These are phyloP conservation scores for Entomobrya multifasciata DNA, from an alignment of 2,888 invertebrate genomes.

Conservation along the genomic window DNA sequence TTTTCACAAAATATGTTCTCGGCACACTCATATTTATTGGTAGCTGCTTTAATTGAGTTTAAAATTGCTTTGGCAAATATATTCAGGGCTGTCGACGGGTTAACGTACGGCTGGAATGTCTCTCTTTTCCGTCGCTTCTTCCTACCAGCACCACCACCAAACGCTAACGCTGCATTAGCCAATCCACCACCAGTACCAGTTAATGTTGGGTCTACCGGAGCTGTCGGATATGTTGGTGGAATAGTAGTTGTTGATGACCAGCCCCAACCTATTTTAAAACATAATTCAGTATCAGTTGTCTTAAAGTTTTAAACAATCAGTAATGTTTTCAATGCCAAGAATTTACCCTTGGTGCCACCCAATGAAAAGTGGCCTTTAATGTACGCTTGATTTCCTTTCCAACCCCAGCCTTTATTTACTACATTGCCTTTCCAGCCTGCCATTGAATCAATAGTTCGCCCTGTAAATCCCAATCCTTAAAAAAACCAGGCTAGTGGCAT, in stretches of 20 bases:
- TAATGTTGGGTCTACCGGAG: neutral
- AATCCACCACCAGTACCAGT: constrained; percentile 6
- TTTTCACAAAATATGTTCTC: constrained; percentile 74
- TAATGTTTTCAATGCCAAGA: too few species aligned
- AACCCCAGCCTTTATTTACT: constrained; percentile 59
- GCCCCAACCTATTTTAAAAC: neutral
- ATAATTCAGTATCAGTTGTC: too few species aligned
- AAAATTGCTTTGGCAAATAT: constrained; percentile 70
- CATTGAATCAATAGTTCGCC: constrained; percentile 62
- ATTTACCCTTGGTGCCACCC: neutral
- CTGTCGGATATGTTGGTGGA: neutral
- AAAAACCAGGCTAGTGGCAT: constrained; percentile 38
- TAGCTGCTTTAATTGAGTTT: constrained; percentile 75
- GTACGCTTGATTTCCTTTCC: constrained; percentile 17
- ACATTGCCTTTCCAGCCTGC: constrained; percentile 39
- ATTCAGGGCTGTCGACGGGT: constrained; percentile 73
- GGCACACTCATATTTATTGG: constrained; percentile 74
- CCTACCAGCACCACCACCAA: neutral
- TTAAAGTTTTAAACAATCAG: too few species aligned
- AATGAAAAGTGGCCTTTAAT: constrained; percentile 19
- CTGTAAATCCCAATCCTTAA: constrained; percentile 61
- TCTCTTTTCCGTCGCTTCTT: constrained; percentile 50
- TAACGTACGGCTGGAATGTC: constrained; percentile 66
- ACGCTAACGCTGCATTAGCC: neutral
- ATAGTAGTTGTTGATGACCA: constrained; percentile 41